These are phyloP conservation scores for Tinea semifulvella DNA, from an alignment of 2,888 invertebrate species.

Conservation along the genomic window DNA sequence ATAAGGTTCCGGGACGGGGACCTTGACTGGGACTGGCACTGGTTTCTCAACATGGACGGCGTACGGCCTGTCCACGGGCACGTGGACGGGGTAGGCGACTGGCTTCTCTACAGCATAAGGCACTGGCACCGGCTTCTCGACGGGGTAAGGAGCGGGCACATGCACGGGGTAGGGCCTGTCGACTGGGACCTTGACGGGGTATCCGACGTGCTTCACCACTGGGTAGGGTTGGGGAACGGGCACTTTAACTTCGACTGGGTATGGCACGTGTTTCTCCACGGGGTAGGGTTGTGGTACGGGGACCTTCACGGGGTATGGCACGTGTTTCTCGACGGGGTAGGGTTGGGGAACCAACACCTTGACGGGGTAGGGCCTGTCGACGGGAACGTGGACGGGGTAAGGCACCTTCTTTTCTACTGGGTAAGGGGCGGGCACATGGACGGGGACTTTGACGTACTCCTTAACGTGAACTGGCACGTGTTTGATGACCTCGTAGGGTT, in stretches of 20 bases:
- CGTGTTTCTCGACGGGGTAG: conserved; percentile 80
- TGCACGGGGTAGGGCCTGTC: conserved; percentile 76
- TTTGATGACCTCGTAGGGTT: conserved; percentile 77
- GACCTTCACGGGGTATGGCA: conserved; percentile 79
- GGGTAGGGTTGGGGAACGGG: conserved; percentile 81
- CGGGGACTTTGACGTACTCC: conserved; percentile 81
- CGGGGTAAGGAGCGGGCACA: conserved; percentile 68
- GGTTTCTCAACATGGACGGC: conserved; percentile 64
- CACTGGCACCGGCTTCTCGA: conserved; percentile 69
- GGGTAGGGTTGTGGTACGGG: conserved; percentile 81
- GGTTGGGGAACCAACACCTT: conserved; percentile 82
- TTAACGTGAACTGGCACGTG: conserved; percentile 77
- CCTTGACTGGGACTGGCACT: conserved; percentile 63
- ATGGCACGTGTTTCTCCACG: conserved; percentile 77
- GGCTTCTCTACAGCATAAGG: conserved; percentile 72
- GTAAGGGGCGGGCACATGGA: conserved; percentile 79
- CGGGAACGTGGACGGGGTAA: conserved; percentile 74
- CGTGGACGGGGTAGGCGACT: conserved; percentile 69
- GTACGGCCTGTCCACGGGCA: conserved; percentile 70
- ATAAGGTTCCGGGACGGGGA: conserved; percentile 66
- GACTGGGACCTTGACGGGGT: conserved; percentile 74
- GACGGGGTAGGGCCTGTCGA: conserved; percentile 81
- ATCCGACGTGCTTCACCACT: conserved; percentile 69
- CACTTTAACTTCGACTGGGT: conserved; percentile 77
- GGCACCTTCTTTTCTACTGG: conserved; percentile 82